Base-by-base conservation (phyloP, 2,888 invertebrate genomes). In the Caenorhabditis doughertyi region DNA sequence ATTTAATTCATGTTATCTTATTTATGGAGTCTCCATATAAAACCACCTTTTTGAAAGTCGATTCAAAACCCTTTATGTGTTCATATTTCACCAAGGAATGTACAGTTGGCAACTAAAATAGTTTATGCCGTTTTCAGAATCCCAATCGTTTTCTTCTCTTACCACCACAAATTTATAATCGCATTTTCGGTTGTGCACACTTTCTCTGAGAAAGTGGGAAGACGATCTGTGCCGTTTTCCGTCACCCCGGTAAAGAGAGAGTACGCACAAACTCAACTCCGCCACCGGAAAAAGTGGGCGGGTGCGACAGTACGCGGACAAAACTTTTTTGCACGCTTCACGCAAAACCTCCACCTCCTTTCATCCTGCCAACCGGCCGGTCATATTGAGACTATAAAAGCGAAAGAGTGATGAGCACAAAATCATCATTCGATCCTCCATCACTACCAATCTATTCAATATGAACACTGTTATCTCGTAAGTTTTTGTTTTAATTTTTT, bases 381-480 rank as follows among this genome's bases (percentile, higher is more conserved):
- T 72, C 67, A 58, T 56, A 42, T 42, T 42, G 29, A 39, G 23
- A 51, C 56, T 79, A 79, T 79, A 79, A 79, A 79, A 79, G 72
- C 13, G 27, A n/a, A 27, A 42, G 23, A 21, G 23, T 42, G 79
- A 72, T 79, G 79, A 70, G 74, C 65, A 74, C 56, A 65, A 71
- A 81, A 68, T 76, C 81, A 81, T 81, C 81, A 81, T 68, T 74
- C 60, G 70, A 70, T 70, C 70, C 49, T 51, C 51, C 11, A 39
- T 47, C 18, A 47, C 53, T 13, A 39, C 39, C 27, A 74, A 39
- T 55, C 42, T 3, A 39, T 47, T 51, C 74, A 72, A 44, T 35
- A 81, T 81, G 81, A 81, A 81, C 77, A 72, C 76, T 77, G 76
- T 81, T 72, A 27, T 81, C 55, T 81, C 81, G 81, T 81, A 55